Conservation (phyloP, 2,888 invertebrate species). For the Sinopyrophorus schimmeli region DNA sequence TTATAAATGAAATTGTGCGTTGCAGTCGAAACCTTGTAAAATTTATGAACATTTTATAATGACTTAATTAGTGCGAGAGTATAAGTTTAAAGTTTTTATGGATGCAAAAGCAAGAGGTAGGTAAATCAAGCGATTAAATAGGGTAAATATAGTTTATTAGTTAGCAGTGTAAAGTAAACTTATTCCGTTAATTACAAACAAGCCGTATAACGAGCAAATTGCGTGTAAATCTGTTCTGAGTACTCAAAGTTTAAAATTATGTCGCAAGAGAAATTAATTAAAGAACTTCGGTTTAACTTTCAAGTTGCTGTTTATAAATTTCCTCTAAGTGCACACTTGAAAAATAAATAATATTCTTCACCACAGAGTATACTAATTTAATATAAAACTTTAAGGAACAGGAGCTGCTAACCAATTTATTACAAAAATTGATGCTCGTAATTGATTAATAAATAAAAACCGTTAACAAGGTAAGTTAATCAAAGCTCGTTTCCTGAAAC, state of each 20-base stretch:
- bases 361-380: constrained; percentile 22
- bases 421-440: constrained; percentile 14
- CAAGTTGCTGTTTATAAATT: constrained; percentile 30
- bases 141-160: constrained; percentile 16
- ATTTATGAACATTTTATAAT: no score
- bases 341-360: constrained; percentile 29
- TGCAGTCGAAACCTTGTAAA: no score
- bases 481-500: no score
- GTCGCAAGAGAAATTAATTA: constrained; percentile 41
- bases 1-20: no score
- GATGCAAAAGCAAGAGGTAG: not conserved
- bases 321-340: constrained; percentile 25
- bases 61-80: no score
- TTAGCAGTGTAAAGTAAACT: constrained; percentile 26
- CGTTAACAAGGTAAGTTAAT: not conserved
- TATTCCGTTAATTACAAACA: constrained; percentile 37
- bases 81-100: constrained; percentile 3
- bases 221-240: constrained; percentile 41
- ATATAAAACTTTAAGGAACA: constrained; percentile 20
- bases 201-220: constrained; percentile 40
- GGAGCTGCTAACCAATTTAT: constrained; percentile 14
- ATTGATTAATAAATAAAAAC: constrained; percentile 1
- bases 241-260: constrained; percentile 40
- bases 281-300: constrained; percentile 37
- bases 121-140: constrained; percentile 16